Evolutionary conservation across 2,888 invertebrate genomes (phyloP).

Genomic region (Euphydryas editha): DNA sequence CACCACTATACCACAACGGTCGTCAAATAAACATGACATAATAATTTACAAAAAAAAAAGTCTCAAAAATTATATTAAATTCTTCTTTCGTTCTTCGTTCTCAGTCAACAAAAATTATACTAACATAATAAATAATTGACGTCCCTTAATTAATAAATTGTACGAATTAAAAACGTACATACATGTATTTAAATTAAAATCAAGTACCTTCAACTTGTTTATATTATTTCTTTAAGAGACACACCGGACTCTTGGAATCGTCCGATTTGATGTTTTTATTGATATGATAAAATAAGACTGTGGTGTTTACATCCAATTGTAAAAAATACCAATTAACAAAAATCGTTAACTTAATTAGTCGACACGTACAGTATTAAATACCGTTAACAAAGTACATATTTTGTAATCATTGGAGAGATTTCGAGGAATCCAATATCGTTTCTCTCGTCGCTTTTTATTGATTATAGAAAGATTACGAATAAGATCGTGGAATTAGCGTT

Average conservation of each 20-base stretch:
- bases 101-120: no score
- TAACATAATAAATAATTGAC: no score
- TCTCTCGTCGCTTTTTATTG: background rate
- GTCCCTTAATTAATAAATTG: background rate
- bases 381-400: background rate
- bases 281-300: conserved; percentile 1
- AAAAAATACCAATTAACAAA: conserved; percentile 11
- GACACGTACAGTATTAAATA: conserved; percentile 2
- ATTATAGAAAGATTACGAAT: no score
- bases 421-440: background rate
- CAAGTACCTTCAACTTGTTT: background rate
- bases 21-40: no score
- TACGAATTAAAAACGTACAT: background rate
- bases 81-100: no score
- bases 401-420: background rate
- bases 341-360: conserved; percentile 1
- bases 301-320: conserved; percentile 4
- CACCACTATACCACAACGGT: no score
- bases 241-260: background rate
- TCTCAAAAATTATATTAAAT: no score
- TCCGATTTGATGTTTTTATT: background rate
- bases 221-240: background rate
- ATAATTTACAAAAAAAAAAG: no score
- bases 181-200: no score
- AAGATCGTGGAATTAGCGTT: background rate